Base-by-base conservation (phyloP, 2,113 vertebrate genomes). In the Dissostichus mawsoni region DNA sequence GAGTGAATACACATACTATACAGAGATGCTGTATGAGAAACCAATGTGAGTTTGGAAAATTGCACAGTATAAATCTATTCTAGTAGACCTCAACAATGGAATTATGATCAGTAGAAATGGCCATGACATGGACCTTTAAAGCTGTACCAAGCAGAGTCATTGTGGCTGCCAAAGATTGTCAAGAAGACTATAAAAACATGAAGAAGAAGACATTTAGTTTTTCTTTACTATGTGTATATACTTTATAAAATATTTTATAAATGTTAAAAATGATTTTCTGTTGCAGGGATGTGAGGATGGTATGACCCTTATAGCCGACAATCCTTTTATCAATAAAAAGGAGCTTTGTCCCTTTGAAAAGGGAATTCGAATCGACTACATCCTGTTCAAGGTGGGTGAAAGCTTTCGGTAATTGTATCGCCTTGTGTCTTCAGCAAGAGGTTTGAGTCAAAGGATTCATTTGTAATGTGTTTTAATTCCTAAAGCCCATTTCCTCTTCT, bases 301-400 rank as follows among this genome's bases (percentile, higher is more conserved):
- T 48, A 93, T 94, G 44, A 99, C 98, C 25, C 93, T 98, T 2
- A 86, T 98, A 68, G 94, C 96, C 0, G 88, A 91, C 80, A 99
- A 99, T 91, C 95, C 95, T 80, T 99, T 97, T 5, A 95, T 95
- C n/a, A 86, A 71, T 73, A 94, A 94, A 67, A 90, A 95, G 2
- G 97, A 96, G 69, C 90, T 99, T n/a, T 64, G 78, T 68, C 95
- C 95, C 0, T 98, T 98, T 79, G 96, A 96, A 0, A 93, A 91
- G 69, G 98, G 98, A 67, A 95, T 99, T 87, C 96, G 98, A 62
- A 99, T 99, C 0, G 98, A 99, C 92, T 99, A 99, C 73, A 92
- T 99, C 87, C 93, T 99, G 59, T 98, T 95, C 63, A 97, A 97
- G 96, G 97, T 97, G 59, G 59, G 87, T 58, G 44, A 53, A 41